Evolutionary conservation across 2,113 vertebrate species (phyloP), one percentile per base, ranked within the genome.

Genomic region (Seriola dumerili): DNA sequence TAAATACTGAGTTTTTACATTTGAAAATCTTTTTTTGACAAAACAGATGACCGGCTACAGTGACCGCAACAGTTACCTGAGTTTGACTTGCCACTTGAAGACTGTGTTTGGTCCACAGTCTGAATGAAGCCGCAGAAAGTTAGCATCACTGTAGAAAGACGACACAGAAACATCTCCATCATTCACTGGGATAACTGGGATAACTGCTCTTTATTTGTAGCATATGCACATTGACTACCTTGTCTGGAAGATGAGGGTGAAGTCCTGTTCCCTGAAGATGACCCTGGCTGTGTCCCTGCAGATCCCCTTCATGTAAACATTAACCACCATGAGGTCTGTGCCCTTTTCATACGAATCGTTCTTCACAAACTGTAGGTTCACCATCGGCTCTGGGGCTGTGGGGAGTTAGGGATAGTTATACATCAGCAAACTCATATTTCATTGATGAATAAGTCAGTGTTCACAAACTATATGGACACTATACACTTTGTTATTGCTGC

Each of bases 31-130:
- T 67, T 81, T 81, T 6, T 62, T 0, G 44, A 32, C 23, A 8
- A 62, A 40, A 40, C 9, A 7, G 0, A 29, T n/a, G 1, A 17
- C 25, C 46, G 29, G 2, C 4, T 21, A 9, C 32, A 38, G 29
- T 21, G 3, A 54, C 5, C 4, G 52, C 13, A 44, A 34, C 4
- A 12, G 2, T 81, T 81, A 93, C 98, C 98, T 97, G 96, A 99
- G 98, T 95, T 98, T 99, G 88, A 99, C 97, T 91, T 99, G 98
- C 98, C 98, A 99, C 91, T 97, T 97, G 94, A 99, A 99, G 87
- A 97, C 94, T 0, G 97, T 97, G 88, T 97, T 96, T 62, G 97
- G 95, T 78, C 97, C 97, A 61, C 97, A 98, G 91, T 95, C 97
- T 1, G 96, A 92, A 87, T 99, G 97, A 66, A 98, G 94, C 62